Evolutionary conservation across 1,140 invertebrate species (phyloP), one percentile per base, ranked within the genome.

Genomic region (Drosophila trapezifrons): DNA sequence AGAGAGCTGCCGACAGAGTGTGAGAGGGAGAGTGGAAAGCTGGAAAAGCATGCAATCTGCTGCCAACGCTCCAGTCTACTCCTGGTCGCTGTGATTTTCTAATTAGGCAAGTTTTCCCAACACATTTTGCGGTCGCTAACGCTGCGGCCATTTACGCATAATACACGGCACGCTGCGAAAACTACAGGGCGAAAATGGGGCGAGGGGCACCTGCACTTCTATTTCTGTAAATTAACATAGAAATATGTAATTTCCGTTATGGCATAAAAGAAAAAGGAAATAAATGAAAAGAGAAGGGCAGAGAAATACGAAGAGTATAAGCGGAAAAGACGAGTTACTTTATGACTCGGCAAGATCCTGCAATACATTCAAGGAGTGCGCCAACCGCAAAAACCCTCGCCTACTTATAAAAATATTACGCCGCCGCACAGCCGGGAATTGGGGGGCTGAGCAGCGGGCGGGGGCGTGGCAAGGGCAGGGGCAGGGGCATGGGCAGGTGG

Each of bases 181-280:
- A 46, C 18, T 18, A 38, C n/a, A n/a, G 22, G 27, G 49, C 51
- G 0, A 22, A 20, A 10, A 9, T 22, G 15, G 8, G 22, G 15
- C 37, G 15, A 3, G 17, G 18, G 29, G 47, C 56, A 56, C 58
- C 69, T 81, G 67, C 67, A 71, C 49, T 59, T 66, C 45, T 71
- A 65, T 78, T 71, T 62, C 58, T 58, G 46, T 70, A 77, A 85
- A 85, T 89, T 79, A 87, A 77, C 79, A 86, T 87, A 87, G 78
- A 86, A 86, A 87, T 79, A 83, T 82, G 76, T 83, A 83, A 79
- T 86, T 82, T 82, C 76, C 79, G 84, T 55, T 76, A 58, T 87
- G 69, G 71, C 6, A 9, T 29, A 35, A 27, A 15, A 27, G 43
- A 49, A 43, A 29, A 51, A 37, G 4, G 2, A 64, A 74, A 37